Conservation (phyloP, 2,113 vertebrate genomes). For the Coturnix japonica region DNA sequence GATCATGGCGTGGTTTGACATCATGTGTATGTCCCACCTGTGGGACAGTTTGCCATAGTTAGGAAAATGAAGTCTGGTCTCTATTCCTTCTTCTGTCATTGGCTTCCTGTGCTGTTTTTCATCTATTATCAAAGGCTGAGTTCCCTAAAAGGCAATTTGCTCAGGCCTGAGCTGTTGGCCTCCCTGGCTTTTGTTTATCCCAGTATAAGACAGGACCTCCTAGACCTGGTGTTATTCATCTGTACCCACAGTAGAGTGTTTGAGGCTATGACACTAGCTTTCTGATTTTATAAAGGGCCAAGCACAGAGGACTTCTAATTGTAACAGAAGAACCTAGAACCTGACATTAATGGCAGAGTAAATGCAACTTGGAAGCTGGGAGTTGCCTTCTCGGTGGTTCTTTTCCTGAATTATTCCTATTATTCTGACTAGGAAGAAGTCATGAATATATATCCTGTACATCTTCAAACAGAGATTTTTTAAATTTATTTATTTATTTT, state of each 20-base stretch:
- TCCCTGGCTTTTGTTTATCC: not conserved
- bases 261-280: not conserved
- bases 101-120: not conserved
- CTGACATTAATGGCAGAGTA: not conserved
- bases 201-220: not conserved
- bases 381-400: not conserved
- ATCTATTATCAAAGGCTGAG: accelerated
- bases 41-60: not conserved
- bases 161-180: not conserved
- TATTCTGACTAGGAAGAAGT: not conserved
- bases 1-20: not conserved
- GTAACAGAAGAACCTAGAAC: not conserved
- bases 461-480: not conserved
- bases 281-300: not conserved
- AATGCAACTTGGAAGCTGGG: not conserved
- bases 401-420: not conserved
- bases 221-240: not conserved
- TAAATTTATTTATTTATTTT: no score
- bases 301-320: not conserved
- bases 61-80: not conserved
- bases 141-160: not conserved
- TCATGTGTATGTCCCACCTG: not conserved
- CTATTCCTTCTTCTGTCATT: not conserved
- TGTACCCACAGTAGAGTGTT: accelerated
- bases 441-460: not conserved